A percentile compares a stretch with the other conserved stretches of the same genome.
These are phyloP conservation scores for Ibidorhyncha struthersii DNA, from an alignment of 2,113 vertebrate species.

Conservation along the genomic window DNA sequence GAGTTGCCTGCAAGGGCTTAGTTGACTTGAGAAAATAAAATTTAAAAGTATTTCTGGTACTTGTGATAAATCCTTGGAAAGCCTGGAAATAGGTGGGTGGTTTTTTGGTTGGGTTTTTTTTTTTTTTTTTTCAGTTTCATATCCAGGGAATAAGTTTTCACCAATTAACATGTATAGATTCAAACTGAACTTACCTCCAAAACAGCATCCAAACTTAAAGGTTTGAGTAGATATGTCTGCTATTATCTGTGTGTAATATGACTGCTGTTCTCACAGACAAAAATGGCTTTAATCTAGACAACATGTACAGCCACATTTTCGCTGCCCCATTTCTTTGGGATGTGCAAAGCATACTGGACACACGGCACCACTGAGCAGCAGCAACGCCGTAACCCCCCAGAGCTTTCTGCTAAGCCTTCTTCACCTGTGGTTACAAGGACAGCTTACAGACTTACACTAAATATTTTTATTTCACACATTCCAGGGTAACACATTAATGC, in stretches of 20 bases:
- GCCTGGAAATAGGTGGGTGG: not conserved
- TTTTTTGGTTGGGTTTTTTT: too few species aligned
- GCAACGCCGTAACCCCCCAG: accelerated
- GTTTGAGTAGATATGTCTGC: not conserved
- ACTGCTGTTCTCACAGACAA: not conserved
- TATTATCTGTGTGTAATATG: not conserved
- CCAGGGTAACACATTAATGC: not conserved
- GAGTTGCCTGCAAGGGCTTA: not conserved
- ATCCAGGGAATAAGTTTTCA: not conserved
- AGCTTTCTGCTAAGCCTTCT: not conserved
- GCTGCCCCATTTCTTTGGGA: not conserved
- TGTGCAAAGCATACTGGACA: not conserved
- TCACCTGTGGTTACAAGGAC: not conserved
- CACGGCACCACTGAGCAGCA: not conserved
- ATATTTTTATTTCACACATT: not conserved
- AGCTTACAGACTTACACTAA: not conserved
- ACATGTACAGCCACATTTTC: accelerated
- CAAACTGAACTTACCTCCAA: not conserved
- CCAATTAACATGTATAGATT: not conserved
- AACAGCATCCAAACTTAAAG: not conserved
- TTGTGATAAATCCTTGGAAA: not conserved
- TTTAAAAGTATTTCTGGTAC: not conserved
- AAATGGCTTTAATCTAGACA: not conserved
- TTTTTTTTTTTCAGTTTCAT: not conserved
- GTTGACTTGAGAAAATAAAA: not conserved